Evolutionary conservation across 2,888 invertebrate genomes (phyloP).

Genomic region (Chymomyza caudatula): DNA sequence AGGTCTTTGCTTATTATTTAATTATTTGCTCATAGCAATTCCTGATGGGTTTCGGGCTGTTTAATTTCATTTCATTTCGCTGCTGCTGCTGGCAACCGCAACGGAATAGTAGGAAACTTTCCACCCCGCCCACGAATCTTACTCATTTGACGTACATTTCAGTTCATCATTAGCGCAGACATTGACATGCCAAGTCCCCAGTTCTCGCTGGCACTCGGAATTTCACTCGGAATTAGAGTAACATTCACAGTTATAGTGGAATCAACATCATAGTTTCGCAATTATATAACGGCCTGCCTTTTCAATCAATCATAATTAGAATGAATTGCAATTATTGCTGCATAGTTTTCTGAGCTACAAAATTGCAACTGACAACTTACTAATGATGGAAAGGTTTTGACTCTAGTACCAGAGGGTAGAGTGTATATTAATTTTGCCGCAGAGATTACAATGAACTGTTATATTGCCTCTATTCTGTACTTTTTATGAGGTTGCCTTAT

Average conservation of each 20-base stretch:
- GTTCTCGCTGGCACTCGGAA: neutral
- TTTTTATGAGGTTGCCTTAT: too few relatives aligned
- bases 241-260: neutral
- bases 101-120: constrained; percentile 7
- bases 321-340: constrained; percentile 71
- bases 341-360: constrained; percentile 46
- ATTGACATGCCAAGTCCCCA: constrained; percentile 49
- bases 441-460: neutral
- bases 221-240: too few relatives aligned
- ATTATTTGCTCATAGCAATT: constrained; percentile 65
- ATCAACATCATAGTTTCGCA: constrained; percentile 62
- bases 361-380: constrained; percentile 56
- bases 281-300: constrained; percentile 32
- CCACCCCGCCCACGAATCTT: neutral
- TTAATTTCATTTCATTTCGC: constrained; percentile 62
- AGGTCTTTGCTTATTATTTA: constrained; percentile 58
- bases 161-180: constrained; percentile 67
- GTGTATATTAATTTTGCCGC: neutral
- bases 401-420: neutral
- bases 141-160: constrained; percentile 44
- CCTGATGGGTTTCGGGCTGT: constrained; percentile 39
- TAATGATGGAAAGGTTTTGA: neutral
- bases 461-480: too few relatives aligned
- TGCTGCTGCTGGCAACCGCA: constrained; percentile 42
- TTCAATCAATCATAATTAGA: constrained; percentile 69